Percentiles rank a stretch among this genome's conserved stretches.
These are phyloP conservation scores for Ptilorrhoa leucosticta DNA, from an alignment of 2,113 vertebrate genomes.

Conservation along the genomic window DNA sequence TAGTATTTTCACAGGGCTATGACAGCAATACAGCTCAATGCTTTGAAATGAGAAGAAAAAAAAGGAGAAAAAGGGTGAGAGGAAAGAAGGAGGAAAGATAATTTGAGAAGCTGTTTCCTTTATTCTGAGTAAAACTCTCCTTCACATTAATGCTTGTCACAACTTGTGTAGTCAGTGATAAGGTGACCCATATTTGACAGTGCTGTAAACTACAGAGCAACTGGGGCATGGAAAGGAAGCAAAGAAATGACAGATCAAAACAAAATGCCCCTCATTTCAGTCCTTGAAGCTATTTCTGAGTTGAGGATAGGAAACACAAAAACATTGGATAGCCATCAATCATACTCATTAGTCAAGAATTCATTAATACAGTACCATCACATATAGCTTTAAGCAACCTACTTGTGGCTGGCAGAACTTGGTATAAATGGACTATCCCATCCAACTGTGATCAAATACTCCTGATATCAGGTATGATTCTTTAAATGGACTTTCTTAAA, in stretches of 20 bases:
- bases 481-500: not conserved
- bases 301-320: not conserved
- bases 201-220: not conserved
- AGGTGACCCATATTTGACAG: not conserved
- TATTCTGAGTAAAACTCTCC: not conserved
- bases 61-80: not conserved
- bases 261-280: not conserved
- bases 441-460: not conserved
- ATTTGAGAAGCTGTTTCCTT: not conserved
- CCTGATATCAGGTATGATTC: not conserved
- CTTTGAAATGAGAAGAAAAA: not conserved
- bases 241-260: not conserved
- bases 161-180: not conserved
- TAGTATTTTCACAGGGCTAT: not conserved
- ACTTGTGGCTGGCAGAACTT: not conserved
- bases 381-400: not conserved
- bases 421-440: not conserved
- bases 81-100: not conserved
- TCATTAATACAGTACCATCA: not conserved
- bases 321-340: not conserved
- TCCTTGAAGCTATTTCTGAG: not conserved
- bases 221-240: not conserved
- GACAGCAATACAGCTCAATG: not conserved
- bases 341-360: not conserved
- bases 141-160: not conserved